These are phyloP conservation scores for Serilophus lunatus DNA, from an alignment of 2,113 vertebrate genomes.

Conservation along the genomic window DNA sequence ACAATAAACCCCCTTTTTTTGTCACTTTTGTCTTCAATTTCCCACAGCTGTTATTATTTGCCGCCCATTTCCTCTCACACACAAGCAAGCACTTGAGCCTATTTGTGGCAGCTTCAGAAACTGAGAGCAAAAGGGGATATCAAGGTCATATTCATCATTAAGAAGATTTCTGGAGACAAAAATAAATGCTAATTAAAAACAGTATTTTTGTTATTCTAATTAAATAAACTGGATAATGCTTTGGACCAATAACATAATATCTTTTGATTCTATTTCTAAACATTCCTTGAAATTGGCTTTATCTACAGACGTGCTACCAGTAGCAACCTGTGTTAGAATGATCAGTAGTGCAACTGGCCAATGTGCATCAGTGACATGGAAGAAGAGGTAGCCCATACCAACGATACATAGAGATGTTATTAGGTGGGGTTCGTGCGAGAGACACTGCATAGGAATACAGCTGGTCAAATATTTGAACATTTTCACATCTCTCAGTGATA, in stretches of 20 bases:
- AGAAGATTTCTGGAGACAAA: neutral
- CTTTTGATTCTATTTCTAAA: neutral
- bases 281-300: neutral
- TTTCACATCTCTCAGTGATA: neutral
- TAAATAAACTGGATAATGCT: neutral
- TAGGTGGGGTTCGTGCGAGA: neutral
- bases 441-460: neutral
- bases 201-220: neutral
- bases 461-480: neutral
- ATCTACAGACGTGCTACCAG: neutral
- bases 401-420: neutral
- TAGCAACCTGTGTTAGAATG: neutral
- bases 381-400: neutral
- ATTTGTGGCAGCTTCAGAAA: neutral
- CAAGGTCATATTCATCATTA: neutral
- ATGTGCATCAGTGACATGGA: neutral
- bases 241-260: neutral
- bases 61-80: neutral
- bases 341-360: neutral
- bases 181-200: neutral
- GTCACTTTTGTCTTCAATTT: neutral
- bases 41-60: constrained; percentile 16
- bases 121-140: neutral
- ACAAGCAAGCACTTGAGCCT: neutral
- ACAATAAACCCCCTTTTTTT: constrained; percentile 26